phyloP scores from a whole-genome alignment of 2,113 vertebrate species.

The Neopipo cinnamomea region DNA sequence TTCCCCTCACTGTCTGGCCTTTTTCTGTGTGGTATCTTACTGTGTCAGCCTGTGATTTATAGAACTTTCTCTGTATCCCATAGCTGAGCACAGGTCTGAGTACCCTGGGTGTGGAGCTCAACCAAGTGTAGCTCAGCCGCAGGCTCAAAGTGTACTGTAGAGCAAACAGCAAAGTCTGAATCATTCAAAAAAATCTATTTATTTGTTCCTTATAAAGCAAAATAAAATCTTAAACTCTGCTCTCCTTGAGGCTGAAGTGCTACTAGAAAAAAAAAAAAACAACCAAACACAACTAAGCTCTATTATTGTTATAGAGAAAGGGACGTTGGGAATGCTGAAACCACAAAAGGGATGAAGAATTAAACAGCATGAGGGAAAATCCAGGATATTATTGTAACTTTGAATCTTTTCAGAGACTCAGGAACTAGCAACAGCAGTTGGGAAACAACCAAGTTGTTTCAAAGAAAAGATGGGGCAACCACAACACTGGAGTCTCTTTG shows the following conservation, averaged over 20 bases:
- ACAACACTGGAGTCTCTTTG: rapidly evolving
- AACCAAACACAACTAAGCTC: neutral
- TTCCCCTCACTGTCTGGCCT: neutral
- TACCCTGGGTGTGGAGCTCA: neutral
- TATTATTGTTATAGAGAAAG: neutral
- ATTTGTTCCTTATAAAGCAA: neutral
- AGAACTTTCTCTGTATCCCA: neutral
- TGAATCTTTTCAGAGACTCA: neutral
- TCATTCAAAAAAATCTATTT: neutral
- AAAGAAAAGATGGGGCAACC: neutral
- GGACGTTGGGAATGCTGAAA: neutral
- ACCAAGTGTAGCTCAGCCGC: neutral
- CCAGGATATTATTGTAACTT: neutral
- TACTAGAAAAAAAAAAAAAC: neutral
- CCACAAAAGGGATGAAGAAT: neutral
- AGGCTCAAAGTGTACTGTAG: neutral
- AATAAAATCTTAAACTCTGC: neutral
- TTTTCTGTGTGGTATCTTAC: neutral
- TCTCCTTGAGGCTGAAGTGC: neutral
- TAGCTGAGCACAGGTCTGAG: neutral
- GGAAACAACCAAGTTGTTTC: neutral
- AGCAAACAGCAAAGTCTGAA: neutral
- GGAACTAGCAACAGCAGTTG: neutral
- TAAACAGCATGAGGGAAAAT: neutral
- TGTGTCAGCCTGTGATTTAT: neutral